phyloP scores from a whole-genome alignment of 2,888 invertebrate species.

The Nephrotoma guestfalica region DNA sequence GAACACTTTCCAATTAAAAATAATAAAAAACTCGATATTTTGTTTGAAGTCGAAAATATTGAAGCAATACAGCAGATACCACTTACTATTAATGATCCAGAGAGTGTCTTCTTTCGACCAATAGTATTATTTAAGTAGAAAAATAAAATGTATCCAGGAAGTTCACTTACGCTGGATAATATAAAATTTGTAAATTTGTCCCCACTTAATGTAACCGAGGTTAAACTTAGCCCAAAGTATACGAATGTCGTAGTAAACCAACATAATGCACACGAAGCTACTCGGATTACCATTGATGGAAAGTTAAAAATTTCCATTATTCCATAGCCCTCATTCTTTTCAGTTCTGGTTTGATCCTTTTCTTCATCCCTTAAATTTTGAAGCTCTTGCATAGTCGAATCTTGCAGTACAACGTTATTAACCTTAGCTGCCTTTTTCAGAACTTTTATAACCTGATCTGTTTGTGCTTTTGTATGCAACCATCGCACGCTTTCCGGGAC shows the following conservation, averaged over 20 bases:
- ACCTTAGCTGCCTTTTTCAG: slow-evolving; percentile 41
- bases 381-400: slow-evolving; percentile 6
- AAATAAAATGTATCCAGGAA: slow-evolving; percentile 55
- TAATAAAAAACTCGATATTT: slow-evolving; percentile 16
- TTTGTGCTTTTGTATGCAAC: slow-evolving; percentile 47
- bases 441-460: slow-evolving; percentile 39
- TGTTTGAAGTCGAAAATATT: slow-evolving; percentile 18
- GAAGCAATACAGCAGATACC: slow-evolving; percentile 24
- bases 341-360: neutral
- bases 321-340: slow-evolving; percentile 4
- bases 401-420: slow-evolving; percentile 32
- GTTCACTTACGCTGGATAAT: slow-evolving; percentile 39
- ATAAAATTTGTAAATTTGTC: slow-evolving; percentile 66
- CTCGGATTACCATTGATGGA: slow-evolving; percentile 22
- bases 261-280: slow-evolving; percentile 54
- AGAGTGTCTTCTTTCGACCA: slow-evolving; percentile 46
- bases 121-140: slow-evolving; percentile 45
- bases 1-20: slow-evolving; percentile 50
- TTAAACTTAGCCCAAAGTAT: slow-evolving; percentile 66
- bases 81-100: slow-evolving; percentile 40
- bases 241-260: slow-evolving; percentile 68
- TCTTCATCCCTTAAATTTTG: neutral
- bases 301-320: slow-evolving; percentile 10
- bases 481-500: slow-evolving; percentile 51
- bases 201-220: slow-evolving; percentile 56